A percentile compares a stretch with the other conserved stretches of the same genome.
These are phyloP conservation scores for Acronicta psi DNA, from an alignment of 2,888 invertebrate genomes.

Conservation along the genomic window DNA sequence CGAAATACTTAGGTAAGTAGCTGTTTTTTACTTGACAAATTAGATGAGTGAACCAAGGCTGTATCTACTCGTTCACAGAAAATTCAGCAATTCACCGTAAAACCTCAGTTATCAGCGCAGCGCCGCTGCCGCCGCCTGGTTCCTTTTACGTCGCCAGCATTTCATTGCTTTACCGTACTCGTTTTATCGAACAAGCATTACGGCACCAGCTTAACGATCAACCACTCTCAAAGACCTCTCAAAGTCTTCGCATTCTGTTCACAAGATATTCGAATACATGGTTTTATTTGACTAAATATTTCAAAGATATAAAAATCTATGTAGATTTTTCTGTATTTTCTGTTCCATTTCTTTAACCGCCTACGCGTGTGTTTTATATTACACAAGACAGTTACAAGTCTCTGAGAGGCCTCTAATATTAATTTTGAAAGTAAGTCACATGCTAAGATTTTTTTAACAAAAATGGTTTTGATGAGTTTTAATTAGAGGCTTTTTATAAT, in stretches of 20 bases:
- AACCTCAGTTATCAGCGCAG: conserved; percentile 45
- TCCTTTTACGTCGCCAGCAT: conserved; percentile 44
- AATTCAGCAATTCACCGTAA: conserved; percentile 39
- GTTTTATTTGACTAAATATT: conserved; percentile 32
- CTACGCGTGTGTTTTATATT: conserved; percentile 30
- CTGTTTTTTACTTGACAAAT: conserved; percentile 28
- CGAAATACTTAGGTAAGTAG: background rate
- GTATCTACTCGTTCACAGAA: conserved; percentile 5
- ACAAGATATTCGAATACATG: conserved; percentile 31
- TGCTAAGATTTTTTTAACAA: conserved; percentile 17
- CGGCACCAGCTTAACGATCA: conserved; percentile 40
- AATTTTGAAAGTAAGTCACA: conserved; percentile 29
- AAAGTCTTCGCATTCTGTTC: conserved; percentile 17
- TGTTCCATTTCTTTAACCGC: conserved; percentile 12
- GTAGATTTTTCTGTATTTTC: conserved; percentile 18
- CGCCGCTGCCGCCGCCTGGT: conserved; percentile 3
- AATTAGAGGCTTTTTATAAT: too few relatives aligned
- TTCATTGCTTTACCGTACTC: conserved; percentile 46
- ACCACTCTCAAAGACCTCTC: conserved; percentile 40
- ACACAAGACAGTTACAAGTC: conserved; percentile 21
- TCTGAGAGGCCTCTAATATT: conserved; percentile 20
- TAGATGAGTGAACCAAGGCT: conserved; percentile 13
- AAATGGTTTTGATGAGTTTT: conserved; percentile 14
- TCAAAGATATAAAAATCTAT: conserved; percentile 30
- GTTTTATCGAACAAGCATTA: conserved; percentile 48